Conservation (phyloP, 1,140 invertebrate genomes). For the Drosophila melanogaster region DNA sequence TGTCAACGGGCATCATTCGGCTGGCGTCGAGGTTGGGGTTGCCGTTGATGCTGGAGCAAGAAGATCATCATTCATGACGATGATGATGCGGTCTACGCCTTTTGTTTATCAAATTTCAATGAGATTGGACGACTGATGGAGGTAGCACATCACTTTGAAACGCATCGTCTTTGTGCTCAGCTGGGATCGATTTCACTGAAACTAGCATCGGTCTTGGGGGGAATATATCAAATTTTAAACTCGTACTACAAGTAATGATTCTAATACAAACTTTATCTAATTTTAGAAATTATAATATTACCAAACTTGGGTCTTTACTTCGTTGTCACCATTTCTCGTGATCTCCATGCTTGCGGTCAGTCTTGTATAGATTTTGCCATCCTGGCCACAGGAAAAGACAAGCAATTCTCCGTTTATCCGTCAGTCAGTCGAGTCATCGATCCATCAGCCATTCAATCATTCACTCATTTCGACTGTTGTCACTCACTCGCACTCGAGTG, state of each 20-base stretch:
- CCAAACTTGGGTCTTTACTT: neutral
- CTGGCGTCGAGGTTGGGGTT: slow-evolving; percentile 11
- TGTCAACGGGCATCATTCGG: slow-evolving; percentile 69
- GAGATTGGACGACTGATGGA: slow-evolving; percentile 29
- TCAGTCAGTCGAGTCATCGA: slow-evolving; percentile 33
- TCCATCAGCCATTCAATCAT: slow-evolving; percentile 66
- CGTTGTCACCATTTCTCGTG: neutral
- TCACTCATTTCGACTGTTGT: slow-evolving; percentile 71
- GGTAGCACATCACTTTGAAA: slow-evolving; percentile 28
- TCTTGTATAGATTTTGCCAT: neutral
- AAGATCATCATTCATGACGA: slow-evolving; percentile 42
- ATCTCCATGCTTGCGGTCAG: neutral
- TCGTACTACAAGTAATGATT: no score
- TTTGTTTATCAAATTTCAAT: slow-evolving; percentile 58
- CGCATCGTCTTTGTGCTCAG: slow-evolving; percentile 13
- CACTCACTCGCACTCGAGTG: slow-evolving; percentile 61
- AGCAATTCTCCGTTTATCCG: slow-evolving; percentile 13
- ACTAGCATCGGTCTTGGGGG: neutral
- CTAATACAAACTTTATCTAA: no score
- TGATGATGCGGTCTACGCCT: slow-evolving; percentile 52
- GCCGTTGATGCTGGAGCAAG: slow-evolving; percentile 20
- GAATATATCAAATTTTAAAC: no score
- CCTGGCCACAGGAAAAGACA: slow-evolving; percentile 7
- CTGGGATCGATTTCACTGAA: slow-evolving; percentile 7
- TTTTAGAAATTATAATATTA: no score